These are phyloP conservation scores for Cyphomyrmex costatus DNA, from an alignment of 1,140 invertebrate genomes.

Conservation along the genomic window DNA sequence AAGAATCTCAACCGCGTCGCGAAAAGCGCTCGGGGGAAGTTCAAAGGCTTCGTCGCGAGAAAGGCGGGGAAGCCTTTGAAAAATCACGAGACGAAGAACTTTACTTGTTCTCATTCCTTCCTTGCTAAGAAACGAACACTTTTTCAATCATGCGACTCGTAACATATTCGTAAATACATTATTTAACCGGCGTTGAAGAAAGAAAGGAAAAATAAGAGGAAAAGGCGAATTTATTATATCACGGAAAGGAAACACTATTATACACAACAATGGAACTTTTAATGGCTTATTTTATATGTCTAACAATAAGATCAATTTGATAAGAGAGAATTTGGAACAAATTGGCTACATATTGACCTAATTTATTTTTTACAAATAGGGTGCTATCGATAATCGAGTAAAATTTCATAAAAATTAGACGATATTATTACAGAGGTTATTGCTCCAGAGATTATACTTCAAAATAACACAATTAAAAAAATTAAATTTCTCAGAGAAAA, in stretches of 20 bases:
- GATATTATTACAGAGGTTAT: too few relatives aligned
- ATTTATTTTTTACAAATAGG: background rate
- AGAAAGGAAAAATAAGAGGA: background rate
- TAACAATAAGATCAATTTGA: background rate
- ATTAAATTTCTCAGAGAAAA: too few relatives aligned
- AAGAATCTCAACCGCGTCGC: slow-evolving; percentile 56
- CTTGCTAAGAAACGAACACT: background rate
- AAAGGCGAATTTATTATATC: background rate
- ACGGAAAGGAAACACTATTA: background rate
- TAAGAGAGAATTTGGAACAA: background rate
- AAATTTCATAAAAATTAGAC: background rate
- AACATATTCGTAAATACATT: slow-evolving; percentile 41
- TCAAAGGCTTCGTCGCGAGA: slow-evolving; percentile 69
- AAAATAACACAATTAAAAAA: too few relatives aligned
- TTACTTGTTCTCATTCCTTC: slow-evolving; percentile 19
- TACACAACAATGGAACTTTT: background rate
- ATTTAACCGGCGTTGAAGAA: slow-evolving; percentile 29
- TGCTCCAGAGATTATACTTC: too few relatives aligned
- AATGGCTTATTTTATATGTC: background rate
- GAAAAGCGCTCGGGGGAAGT: slow-evolving; percentile 47
- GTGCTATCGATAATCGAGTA: background rate
- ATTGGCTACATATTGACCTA: background rate
- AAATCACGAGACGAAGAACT: slow-evolving; percentile 63
- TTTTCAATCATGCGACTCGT: slow-evolving; percentile 1
- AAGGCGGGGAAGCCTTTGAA: slow-evolving; percentile 73